These are phyloP conservation scores for Lates japonicus DNA, from an alignment of 2,797 vertebrate genomes.

Conservation along the genomic window DNA sequence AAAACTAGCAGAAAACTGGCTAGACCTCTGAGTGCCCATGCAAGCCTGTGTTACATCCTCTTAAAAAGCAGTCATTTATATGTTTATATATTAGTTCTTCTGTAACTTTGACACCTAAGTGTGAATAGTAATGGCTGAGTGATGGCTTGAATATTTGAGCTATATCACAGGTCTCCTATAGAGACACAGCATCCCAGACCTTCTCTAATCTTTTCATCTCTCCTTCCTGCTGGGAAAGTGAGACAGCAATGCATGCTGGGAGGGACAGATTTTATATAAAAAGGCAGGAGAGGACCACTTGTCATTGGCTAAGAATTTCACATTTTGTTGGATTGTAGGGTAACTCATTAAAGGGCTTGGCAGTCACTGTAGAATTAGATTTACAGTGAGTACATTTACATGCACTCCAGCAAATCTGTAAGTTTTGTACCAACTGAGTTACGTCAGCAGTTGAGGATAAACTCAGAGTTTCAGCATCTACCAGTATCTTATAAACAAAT, in stretches of 20 bases:
- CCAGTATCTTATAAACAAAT: not conserved
- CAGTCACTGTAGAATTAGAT: not conserved
- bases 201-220: slow-evolving; percentile 29
- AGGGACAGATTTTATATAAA: not conserved
- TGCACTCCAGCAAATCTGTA: not conserved
- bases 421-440: not conserved
- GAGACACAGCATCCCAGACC: slow-evolving; percentile 23
- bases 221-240: slow-evolving; percentile 14
- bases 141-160: slow-evolving; percentile 38
- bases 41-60: not conserved
- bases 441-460: not conserved
- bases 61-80: slow-evolving; percentile 1
- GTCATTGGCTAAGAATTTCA: too few species aligned
- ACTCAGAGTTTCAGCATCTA: too few species aligned
- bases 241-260: not conserved
- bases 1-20: not conserved
- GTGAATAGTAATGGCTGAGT: slow-evolving; percentile 24
- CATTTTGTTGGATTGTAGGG: not conserved
- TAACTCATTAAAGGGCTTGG: not conserved
- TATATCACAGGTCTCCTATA: slow-evolving; percentile 26
- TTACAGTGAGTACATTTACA: not conserved
- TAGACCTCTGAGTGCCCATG: not conserved
- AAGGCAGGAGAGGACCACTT: not conserved
- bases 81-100: slow-evolving; percentile 3
- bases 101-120: slow-evolving; percentile 8